phyloP scores from a whole-genome alignment of 92 coral and sea anemone genomes.

The Anthopleura xanthogrammica region DNA sequence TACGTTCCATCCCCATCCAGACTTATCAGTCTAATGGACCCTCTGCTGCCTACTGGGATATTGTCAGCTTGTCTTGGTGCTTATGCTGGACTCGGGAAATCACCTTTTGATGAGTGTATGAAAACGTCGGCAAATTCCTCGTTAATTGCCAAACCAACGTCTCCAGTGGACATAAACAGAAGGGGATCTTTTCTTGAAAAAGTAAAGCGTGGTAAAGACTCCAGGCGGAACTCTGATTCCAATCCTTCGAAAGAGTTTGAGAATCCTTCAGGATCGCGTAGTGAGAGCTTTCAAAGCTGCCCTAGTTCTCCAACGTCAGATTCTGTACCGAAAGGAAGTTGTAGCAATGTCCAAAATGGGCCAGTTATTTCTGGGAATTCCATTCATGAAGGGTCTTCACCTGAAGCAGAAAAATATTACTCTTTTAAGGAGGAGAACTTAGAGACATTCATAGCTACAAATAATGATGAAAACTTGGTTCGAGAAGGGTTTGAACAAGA shows the following conservation, averaged over 20 bases:
- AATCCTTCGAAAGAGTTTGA: slow-evolving; percentile 35
- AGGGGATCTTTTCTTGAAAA: slow-evolving; percentile 49
- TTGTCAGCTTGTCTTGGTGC: slow-evolving; percentile 86
- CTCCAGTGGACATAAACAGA: slow-evolving; percentile 39
- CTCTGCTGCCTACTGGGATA: slow-evolving; percentile 82
- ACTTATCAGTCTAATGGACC: slow-evolving; percentile 86
- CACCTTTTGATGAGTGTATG: slow-evolving; percentile 83
- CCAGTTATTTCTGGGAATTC: not conserved
- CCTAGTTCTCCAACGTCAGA: slow-evolving; percentile 46
- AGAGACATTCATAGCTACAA: not conserved
- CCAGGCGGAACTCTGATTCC: not conserved
- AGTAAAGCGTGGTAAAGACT: slow-evolving; percentile 22
- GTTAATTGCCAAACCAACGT: slow-evolving; percentile 40
- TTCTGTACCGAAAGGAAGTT: slow-evolving; percentile 8
- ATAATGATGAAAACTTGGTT: not conserved
- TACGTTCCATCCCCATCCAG: slow-evolving; percentile 95
- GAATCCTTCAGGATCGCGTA: slow-evolving; percentile 10
- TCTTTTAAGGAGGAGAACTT: slow-evolving; percentile 3
- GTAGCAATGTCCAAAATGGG: not conserved
- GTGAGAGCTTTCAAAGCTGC: slow-evolving; percentile 74
- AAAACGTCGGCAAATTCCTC: slow-evolving; percentile 36
- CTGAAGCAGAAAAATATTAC: slow-evolving; percentile 15
- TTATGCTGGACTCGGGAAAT: slow-evolving; percentile 83
- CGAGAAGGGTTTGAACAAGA: not conserved
- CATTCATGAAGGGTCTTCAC: not conserved